These are phyloP conservation scores for Sarcophaga caerulescens DNA, from an alignment of 2,888 invertebrate genomes.

Conservation along the genomic window DNA sequence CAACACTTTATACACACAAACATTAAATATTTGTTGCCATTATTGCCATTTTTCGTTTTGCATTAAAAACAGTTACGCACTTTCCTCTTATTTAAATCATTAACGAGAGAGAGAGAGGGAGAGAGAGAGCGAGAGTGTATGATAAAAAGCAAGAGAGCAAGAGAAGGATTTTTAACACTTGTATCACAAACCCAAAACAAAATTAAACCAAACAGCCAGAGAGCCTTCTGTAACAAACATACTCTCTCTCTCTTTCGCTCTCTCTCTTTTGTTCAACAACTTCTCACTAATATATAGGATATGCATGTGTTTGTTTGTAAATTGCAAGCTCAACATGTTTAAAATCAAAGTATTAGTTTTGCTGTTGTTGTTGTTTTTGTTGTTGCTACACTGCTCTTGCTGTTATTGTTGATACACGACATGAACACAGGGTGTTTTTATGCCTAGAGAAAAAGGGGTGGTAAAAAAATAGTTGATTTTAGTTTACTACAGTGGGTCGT, in stretches of 20 bases:
- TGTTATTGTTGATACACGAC: too few species aligned
- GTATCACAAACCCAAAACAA: slow-evolving; percentile 26
- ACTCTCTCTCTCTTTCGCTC: too few species aligned
- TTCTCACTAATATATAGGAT: not conserved
- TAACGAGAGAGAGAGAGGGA: slow-evolving; percentile 31
- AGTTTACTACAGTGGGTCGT: not conserved
- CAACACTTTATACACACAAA: slow-evolving; percentile 3
- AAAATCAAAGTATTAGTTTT: slow-evolving; percentile 44
- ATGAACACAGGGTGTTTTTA: slow-evolving; percentile 34
- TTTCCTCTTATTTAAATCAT: not conserved
- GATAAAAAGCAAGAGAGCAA: not conserved
- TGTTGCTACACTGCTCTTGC: too few species aligned
- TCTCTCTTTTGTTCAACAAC: too few species aligned
- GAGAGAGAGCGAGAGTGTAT: slow-evolving; percentile 15
- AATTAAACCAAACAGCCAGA: slow-evolving; percentile 19
- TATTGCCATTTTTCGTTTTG: slow-evolving; percentile 48
- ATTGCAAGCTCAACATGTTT: slow-evolving; percentile 52
- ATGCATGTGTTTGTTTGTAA: not conserved
- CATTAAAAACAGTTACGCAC: slow-evolving; percentile 47
- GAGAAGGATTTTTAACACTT: slow-evolving; percentile 22
- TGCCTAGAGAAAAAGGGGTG: slow-evolving; percentile 28
- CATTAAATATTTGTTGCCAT: slow-evolving; percentile 25
- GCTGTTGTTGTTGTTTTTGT: slow-evolving; percentile 1
- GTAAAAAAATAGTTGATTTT: slow-evolving; percentile 4
- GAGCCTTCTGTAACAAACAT: too few species aligned